A percentile compares a stretch with the other conserved stretches of the same genome.
These are phyloP conservation scores for Drosophila triauraria DNA, from an alignment of 1,140 invertebrate species.

Conservation along the genomic window DNA sequence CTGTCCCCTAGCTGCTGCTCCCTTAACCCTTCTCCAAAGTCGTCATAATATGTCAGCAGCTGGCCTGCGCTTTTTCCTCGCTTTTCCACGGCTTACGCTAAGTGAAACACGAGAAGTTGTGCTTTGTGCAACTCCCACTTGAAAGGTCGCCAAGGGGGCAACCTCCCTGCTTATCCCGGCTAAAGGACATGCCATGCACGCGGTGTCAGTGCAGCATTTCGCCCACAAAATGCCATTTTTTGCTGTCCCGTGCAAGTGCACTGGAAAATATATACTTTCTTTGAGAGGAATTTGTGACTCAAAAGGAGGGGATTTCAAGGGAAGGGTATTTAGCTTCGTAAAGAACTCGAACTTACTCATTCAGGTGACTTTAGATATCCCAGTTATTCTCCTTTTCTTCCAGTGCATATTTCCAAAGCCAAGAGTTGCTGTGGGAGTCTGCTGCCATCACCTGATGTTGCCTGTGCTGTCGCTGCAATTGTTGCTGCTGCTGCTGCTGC, in stretches of 20 bases:
- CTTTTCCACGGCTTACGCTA: constrained; percentile 33
- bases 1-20: too few relatives aligned
- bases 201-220: constrained; percentile 3
- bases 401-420: not conserved
- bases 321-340: not conserved
- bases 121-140: constrained; percentile 18
- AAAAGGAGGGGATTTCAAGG: not conserved
- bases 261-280: not conserved
- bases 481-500: constrained; percentile 5
- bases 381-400: not conserved
- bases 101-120: constrained; percentile 42
- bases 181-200: constrained; percentile 33
- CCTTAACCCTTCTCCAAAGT: constrained; percentile 1
- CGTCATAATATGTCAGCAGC: constrained; percentile 34
- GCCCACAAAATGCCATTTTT: constrained; percentile 3
- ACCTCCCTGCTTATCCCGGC: constrained; percentile 7
- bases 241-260: too few relatives aligned
- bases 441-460: constrained; percentile 11
- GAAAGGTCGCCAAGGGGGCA: not conserved
- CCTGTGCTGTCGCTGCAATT: constrained; percentile 1
- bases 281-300: not conserved
- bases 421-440: constrained; percentile 8
- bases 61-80: not conserved
- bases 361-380: too few relatives aligned
- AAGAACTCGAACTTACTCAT: not conserved